phyloP scores from a whole-genome alignment of 1,140 invertebrate genomes.

The Drosophila tani region DNA sequence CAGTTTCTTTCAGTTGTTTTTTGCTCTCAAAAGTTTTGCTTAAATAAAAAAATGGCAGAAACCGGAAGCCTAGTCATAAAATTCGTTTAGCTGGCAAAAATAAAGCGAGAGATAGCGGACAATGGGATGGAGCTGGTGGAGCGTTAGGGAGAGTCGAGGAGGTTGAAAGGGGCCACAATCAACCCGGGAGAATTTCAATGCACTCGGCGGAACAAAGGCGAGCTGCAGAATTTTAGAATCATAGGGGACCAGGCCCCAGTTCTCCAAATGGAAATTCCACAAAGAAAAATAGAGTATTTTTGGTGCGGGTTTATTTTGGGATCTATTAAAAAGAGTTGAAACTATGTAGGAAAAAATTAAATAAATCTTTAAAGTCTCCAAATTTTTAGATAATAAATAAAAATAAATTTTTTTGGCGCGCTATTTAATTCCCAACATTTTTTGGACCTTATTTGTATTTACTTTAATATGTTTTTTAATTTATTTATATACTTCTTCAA shows the following conservation, averaged over 20 bases:
- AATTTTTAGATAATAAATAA: no score
- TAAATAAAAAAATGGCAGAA: constrained; percentile 7
- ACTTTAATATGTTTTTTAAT: not conserved
- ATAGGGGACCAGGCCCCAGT: not conserved
- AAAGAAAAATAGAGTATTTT: not conserved
- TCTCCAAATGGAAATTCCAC: no score
- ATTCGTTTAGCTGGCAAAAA: constrained; percentile 27
- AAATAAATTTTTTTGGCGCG: no score
- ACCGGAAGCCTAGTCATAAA: constrained; percentile 40
- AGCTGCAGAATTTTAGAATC: not conserved
- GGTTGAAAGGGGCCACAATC: no score
- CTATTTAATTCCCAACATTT: no score
- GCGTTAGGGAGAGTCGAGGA: not conserved
- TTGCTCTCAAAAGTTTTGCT: constrained; percentile 9
- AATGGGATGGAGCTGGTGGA: constrained; percentile 6
- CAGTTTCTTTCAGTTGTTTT: constrained; percentile 8
- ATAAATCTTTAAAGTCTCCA: no score
- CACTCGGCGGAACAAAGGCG: constrained; percentile 4
- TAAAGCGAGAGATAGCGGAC: constrained; percentile 18
- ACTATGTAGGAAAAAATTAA: no score
- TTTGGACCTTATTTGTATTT: no score
- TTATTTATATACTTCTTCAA: not conserved
- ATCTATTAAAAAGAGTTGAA: no score
- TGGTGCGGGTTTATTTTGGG: no score
- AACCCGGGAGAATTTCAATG: constrained; percentile 10